Percentiles rank a stretch among this genome's conserved stretches.
Conservation (phyloP, 2,888 invertebrate species). For the Drosophila mimetica region DNA sequence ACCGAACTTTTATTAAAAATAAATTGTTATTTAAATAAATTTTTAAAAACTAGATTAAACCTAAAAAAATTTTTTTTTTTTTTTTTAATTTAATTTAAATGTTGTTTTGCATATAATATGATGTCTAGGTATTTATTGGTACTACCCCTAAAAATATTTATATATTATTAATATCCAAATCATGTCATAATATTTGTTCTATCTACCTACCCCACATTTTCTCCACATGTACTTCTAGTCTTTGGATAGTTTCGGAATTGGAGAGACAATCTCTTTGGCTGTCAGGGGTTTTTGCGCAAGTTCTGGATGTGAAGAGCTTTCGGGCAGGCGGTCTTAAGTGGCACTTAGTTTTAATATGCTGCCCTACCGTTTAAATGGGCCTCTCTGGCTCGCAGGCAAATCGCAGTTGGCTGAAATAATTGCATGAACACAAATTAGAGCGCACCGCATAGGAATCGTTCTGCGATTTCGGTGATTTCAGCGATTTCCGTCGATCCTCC, state of each 20-base stretch:
- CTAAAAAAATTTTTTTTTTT: too few relatives aligned
- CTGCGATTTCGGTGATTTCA: slow-evolving; percentile 45
- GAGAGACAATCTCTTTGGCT: slow-evolving; percentile 51
- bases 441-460: slow-evolving; percentile 68
- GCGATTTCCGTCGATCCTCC: slow-evolving; percentile 57
- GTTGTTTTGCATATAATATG: too few relatives aligned
- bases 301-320: slow-evolving; percentile 50
- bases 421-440: slow-evolving; percentile 76
- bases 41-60: too few relatives aligned
- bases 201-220: not conserved
- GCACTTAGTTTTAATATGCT: slow-evolving; percentile 77
- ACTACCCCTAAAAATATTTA: too few relatives aligned
- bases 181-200: too few relatives aligned
- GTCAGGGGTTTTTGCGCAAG: slow-evolving; percentile 50
- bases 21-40: too few relatives aligned
- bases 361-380: slow-evolving; percentile 74
- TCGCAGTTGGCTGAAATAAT: slow-evolving; percentile 74
- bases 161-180: too few relatives aligned
- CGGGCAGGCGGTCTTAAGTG: slow-evolving; percentile 71
- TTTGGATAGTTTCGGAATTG: not conserved
- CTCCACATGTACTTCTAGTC: slow-evolving; percentile 7
- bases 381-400: slow-evolving; percentile 56
- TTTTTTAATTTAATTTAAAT: too few relatives aligned
- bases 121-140: too few relatives aligned
- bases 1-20: too few relatives aligned